Evolutionary conservation across 1,140 invertebrate genomes (phyloP), one percentile per base, ranked within the genome.

Genomic region (Ceratoteleas bidentatus): DNA sequence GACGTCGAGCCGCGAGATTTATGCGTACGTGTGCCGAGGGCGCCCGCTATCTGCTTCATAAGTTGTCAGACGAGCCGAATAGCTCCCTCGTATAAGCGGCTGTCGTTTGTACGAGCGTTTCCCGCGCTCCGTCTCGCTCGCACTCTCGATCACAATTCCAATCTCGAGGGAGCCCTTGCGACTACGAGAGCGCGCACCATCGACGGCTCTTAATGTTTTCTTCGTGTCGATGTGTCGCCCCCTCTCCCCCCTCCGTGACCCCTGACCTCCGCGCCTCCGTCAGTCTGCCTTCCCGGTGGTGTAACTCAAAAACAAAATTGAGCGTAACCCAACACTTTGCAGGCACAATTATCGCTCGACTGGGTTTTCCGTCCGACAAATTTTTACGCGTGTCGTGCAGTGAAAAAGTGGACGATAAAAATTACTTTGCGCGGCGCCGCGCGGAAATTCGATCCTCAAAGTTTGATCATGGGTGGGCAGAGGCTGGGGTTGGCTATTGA

Each of bases 1-100:
- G 73, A 73, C 61, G 76, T 24, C 24, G 73, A 61, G 76, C 68
- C 76, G 62, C 68, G 38, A 79, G 76, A 79, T 79, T 79, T 72
- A 79, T 79, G 34, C 24, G 68, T 61, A 73, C 76, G 68, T 73
- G 68, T 79, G 66, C 7, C 14, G 61, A 58, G 76, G 61, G 61
- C 66, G 34, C 56, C 49, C 45, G 57, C 62, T 89, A 86, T 89
- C 85, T 87, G 87, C 85, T 89, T 89, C 86, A 88, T 88, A 87
- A 89, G 87, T 88, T 85, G 86, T 85, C 84, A 88, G 87, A 88
- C 88, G 88, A 89, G 79, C 81, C 85, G 85, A 89, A 88, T 84
- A 81, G 85, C 83, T 86, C 84, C 61, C 85, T 58, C 65, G 64
- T 65, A 74, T 81, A 75, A 82, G 61, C 79, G 66, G 64, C 72